Evolutionary conservation across 92 coral and sea anemone genomes (phyloP).

Genomic region (Zoanthus sociatus): DNA sequence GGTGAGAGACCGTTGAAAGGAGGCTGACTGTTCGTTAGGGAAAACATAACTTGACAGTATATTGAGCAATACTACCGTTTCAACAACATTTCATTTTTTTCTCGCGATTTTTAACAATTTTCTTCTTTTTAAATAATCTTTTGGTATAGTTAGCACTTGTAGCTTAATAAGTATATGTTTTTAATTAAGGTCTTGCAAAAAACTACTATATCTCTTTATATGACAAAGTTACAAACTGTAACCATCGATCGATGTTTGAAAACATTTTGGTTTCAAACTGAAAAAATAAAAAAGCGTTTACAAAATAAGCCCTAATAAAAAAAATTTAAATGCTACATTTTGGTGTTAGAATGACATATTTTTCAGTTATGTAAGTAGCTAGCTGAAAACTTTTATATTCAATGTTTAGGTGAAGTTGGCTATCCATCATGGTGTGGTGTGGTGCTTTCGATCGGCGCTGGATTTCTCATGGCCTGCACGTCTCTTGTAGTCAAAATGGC

Average conservation of each 20-base stretch:
- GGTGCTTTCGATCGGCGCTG: constrained; percentile 6
- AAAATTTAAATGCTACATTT: not conserved
- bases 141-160: no score
- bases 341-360: not conserved
- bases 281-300: not conserved
- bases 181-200: no score
- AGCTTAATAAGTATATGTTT: no score
- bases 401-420: not conserved
- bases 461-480: constrained; percentile 40
- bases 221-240: no score
- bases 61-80: not conserved
- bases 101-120: no score
- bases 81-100: not conserved
- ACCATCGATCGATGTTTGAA: no score
- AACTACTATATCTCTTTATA: no score
- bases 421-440: constrained; percentile 20
- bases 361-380: not conserved
- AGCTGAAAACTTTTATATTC: not conserved
- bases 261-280: no score
- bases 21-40: not conserved
- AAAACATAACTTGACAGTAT: not conserved
- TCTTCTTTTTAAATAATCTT: no score
- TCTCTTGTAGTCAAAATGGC: constrained; percentile 22
- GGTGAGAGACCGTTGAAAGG: not conserved
- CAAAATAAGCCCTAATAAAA: not conserved